Evolutionary conservation across 1,140 invertebrate genomes (phyloP), one percentile per base, ranked within the genome.

Genomic region (Philotrypesis tridentata): DNA sequence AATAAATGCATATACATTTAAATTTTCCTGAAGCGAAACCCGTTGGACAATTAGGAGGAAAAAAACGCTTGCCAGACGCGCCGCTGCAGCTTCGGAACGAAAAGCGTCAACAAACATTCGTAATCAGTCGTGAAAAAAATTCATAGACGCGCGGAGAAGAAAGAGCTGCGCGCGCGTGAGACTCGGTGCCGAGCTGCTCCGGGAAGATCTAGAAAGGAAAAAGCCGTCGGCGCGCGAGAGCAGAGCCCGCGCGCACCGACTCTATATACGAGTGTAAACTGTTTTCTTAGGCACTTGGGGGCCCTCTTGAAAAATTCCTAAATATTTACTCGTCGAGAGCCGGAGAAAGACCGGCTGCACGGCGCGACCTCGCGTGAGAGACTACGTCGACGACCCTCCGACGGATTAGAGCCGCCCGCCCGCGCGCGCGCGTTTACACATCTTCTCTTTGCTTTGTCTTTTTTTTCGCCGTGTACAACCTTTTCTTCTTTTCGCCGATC

Each of bases 261-360:
- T 79, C 31, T n/a, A 29, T 33, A 48, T 76, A 79, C 74, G 82
- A 84, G 80, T 77, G 85, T 87, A 89, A 89, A 89, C 87, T 88
- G 89, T 90, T 91, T 91, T 88, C 89, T 90, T 87, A 90, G 88
- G 89, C 88, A 89, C 86, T 90, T 85, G 87, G 84, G n/a, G 81
- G 74, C 87, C 55, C 88, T 73, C 87, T 89, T 88, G 23, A 89
- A 87, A 87, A 89, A 89, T 90, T 90, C 86, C 87, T 88, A 91
- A 91, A 91, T 90, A 90, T 90, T 91, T 90, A 90, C 89, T 85
- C 85, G 21, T 85, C 82, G 83, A 68, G 63, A 31, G 12, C 25
- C 84, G 81, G 81, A 87, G 87, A 84, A 86, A n/a, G 60, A 61
- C 60, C 61, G 61, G 61, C 21, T 55, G 61, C 61, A 17, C 23